Percentiles rank a stretch among this genome's conserved stretches.
Evolutionary conservation across 2,888 invertebrate species (phyloP).

Genomic region (Agrotis segetum): DNA sequence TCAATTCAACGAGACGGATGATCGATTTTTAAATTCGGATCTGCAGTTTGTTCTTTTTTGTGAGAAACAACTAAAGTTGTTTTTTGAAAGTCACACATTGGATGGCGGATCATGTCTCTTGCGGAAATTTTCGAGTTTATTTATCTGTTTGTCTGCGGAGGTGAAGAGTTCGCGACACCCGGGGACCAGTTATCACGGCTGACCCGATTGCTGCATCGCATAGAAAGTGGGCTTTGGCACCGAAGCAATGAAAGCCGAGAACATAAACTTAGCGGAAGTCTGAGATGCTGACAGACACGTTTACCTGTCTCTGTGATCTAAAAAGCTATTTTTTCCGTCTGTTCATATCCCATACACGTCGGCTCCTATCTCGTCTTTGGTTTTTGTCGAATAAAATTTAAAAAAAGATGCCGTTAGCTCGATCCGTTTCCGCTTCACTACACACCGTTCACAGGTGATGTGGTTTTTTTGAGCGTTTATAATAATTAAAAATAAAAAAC

Average conservation of each 20-base stretch:
- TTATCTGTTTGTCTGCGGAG: conserved; percentile 32
- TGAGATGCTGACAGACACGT: conserved; percentile 48
- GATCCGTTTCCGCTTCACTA: conserved; percentile 89
- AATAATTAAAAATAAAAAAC: conserved; percentile 87
- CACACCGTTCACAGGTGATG: conserved; percentile 88
- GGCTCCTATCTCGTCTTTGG: conserved; percentile 83
- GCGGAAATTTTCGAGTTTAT: conserved; percentile 18
- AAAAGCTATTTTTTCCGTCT: conserved; percentile 76
- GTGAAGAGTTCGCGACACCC: conserved; percentile 50
- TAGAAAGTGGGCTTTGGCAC: conserved; percentile 54
- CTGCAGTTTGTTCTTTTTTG: conserved; percentile 33
- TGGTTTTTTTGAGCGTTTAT: conserved; percentile 82
- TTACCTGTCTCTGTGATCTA: conserved; percentile 67
- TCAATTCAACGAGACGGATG: conserved; percentile 74
- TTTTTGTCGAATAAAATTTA: conserved; percentile 84
- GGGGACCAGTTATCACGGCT: conserved; percentile 46
- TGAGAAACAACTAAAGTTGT: conserved; percentile 19
- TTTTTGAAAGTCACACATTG: conserved; percentile 36
- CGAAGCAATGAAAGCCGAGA: conserved; percentile 54
- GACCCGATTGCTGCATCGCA: conserved; percentile 49
- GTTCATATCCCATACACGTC: conserved; percentile 86
- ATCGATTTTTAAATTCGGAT: conserved; percentile 69
- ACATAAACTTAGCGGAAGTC: conserved; percentile 51
- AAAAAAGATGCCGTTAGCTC: conserved; percentile 87
- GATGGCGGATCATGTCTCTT: conserved; percentile 1